Conservation (phyloP, 2,113 vertebrate genomes). For the Manacus vitellinus region DNA sequence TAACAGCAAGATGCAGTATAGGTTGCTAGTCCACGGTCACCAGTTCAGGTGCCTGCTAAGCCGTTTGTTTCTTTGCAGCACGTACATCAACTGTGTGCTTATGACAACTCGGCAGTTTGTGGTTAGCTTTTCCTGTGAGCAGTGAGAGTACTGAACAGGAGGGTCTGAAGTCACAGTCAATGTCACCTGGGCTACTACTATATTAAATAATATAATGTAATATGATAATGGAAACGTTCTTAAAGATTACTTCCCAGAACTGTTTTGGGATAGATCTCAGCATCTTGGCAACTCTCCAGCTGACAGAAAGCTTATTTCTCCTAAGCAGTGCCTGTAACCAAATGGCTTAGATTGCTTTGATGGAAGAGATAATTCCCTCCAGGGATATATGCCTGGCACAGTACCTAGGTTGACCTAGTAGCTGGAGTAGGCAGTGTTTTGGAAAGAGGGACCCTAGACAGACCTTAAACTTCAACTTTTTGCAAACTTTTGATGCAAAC, state of each 20-base stretch:
- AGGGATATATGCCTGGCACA: background rate
- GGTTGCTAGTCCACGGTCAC: background rate
- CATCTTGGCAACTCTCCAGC: slow-evolving; percentile 31
- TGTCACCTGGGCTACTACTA: background rate
- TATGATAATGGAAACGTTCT: slow-evolving; percentile 36
- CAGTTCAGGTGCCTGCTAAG: background rate
- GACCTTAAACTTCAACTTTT: background rate
- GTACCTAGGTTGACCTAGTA: background rate
- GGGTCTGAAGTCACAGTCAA: background rate
- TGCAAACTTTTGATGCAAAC: background rate
- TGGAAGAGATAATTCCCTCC: background rate
- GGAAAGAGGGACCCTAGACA: background rate
- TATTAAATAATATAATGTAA: slow-evolving; percentile 13
- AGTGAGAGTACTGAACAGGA: background rate
- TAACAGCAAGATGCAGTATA: rapidly evolving
- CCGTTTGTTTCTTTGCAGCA: background rate
- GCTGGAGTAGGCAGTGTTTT: background rate
- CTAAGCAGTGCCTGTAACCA: slow-evolving; percentile 30
- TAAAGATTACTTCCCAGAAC: slow-evolving; percentile 56
- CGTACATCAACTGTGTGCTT: background rate
- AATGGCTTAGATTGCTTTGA: slow-evolving; percentile 53
- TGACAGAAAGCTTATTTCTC: slow-evolving; percentile 37
- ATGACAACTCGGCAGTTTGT: background rate
- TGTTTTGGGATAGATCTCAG: slow-evolving; percentile 48
- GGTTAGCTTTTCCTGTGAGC: slow-evolving; percentile 58